A percentile compares a stretch with the other conserved stretches of the same genome.
Conservation (phyloP, 1,140 invertebrate species). For the Drosophila nasuta region DNA sequence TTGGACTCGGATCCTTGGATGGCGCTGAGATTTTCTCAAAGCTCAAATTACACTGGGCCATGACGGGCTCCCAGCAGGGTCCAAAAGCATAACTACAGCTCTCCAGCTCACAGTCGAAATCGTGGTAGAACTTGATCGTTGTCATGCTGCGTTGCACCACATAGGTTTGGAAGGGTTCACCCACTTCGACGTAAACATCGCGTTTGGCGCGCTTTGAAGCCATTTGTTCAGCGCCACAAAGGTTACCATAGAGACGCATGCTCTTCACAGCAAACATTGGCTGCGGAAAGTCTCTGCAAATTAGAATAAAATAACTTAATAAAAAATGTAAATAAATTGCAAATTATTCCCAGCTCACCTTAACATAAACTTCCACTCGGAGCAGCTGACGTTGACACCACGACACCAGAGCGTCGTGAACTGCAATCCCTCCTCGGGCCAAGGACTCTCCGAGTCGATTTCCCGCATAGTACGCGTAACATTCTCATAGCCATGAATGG, state of each 20-base stretch:
- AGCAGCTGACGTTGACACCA: constrained; percentile 91
- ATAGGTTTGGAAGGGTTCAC: constrained; percentile 90
- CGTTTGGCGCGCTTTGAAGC: constrained; percentile 91
- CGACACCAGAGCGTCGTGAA: constrained; percentile 98
- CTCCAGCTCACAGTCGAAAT: constrained; percentile 97
- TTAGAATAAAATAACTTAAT: not conserved
- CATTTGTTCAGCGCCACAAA: constrained; percentile 95
- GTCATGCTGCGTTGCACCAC: constrained; percentile 95
- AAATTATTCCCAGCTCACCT: constrained; percentile 54
- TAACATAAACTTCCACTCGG: constrained; percentile 94
- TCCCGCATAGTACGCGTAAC: constrained; percentile 90
- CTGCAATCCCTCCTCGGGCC: constrained; percentile 95
- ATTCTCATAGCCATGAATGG: constrained; percentile 93
- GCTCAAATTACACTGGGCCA: constrained; percentile 97
- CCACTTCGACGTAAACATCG: constrained; percentile 90
- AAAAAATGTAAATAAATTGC: not conserved
- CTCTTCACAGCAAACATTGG: constrained; percentile 93
- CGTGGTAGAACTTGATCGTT: constrained; percentile 98
- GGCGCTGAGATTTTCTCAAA: constrained; percentile 94
- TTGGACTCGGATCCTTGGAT: constrained; percentile 96
- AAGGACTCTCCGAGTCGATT: constrained; percentile 94
- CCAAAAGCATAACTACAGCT: constrained; percentile 97
- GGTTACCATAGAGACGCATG: constrained; percentile 94
- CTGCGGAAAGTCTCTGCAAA: constrained; percentile 95
- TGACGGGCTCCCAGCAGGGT: constrained; percentile 99